Evolutionary conservation across 2,113 vertebrate species (phyloP).

Genomic region (Carlito syrichta): DNA sequence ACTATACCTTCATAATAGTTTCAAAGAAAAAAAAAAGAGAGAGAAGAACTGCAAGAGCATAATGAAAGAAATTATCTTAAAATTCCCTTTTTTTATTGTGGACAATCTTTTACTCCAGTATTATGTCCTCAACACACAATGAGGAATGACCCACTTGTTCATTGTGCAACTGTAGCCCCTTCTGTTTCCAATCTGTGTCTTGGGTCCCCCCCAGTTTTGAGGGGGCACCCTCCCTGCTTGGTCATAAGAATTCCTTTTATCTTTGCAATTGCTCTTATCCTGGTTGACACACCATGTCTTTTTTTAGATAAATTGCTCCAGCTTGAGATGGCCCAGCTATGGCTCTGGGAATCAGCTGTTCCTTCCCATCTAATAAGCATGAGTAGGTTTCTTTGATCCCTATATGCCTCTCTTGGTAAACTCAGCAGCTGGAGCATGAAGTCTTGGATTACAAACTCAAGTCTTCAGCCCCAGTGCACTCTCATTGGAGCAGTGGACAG

Average conservation of each 20-base stretch:
- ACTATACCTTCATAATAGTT: background rate
- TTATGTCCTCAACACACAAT: background rate
- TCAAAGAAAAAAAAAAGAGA: background rate
- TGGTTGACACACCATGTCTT: slow-evolving; percentile 29
- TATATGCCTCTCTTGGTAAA: background rate
- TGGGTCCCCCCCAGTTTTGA: background rate
- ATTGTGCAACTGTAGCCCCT: background rate
- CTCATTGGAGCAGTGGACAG: background rate
- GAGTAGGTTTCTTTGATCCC: slow-evolving; percentile 52
- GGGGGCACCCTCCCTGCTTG: background rate
- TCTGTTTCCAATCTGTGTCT: slow-evolving; percentile 48
- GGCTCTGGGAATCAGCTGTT: slow-evolving; percentile 64
- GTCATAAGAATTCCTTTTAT: slow-evolving; percentile 48
- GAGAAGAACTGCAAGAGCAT: background rate
- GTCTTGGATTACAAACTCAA: slow-evolving; percentile 41
- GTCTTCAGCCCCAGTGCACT: background rate
- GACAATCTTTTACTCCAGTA: background rate
- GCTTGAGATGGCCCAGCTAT: background rate
- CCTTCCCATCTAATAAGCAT: slow-evolving; percentile 42
- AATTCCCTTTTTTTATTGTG: background rate
- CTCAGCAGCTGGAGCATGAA: slow-evolving; percentile 51
- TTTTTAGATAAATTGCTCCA: slow-evolving; percentile 35
- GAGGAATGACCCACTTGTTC: background rate
- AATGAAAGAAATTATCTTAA: background rate
- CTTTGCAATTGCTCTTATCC: slow-evolving; percentile 19